Evolutionary conservation across 2,113 vertebrate species (phyloP).

Genomic region (Oncorhynchus keta): DNA sequence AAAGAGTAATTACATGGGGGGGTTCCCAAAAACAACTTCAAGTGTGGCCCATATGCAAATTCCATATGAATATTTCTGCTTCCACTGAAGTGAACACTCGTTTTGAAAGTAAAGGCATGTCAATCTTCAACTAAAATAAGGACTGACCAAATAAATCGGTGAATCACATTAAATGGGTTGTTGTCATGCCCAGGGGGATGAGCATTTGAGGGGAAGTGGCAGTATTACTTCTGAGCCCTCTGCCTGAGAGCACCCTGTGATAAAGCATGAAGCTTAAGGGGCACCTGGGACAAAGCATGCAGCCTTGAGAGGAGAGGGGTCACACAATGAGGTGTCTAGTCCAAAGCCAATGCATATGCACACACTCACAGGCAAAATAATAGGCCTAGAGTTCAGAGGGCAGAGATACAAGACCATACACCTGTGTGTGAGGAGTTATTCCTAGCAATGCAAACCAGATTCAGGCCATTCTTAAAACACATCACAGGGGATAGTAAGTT

Average conservation of each 20-base stretch:
- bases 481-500: not conserved
- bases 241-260: conserved; percentile 14
- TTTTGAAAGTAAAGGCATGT: conserved; percentile 17
- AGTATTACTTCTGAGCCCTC: not conserved
- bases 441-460: conserved; percentile 8
- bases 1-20: conserved; percentile 11
- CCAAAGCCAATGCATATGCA: not conserved
- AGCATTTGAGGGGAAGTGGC: conserved; percentile 15
- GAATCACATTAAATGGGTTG: conserved; percentile 36
- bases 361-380: not conserved
- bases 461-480: not conserved
- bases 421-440: conserved; percentile 21
- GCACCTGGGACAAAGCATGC: not conserved
- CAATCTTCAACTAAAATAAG: not conserved
- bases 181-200: conserved; percentile 28
- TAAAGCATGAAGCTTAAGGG: not conserved
- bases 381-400: not conserved
- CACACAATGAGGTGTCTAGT: conserved; percentile 7
- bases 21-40: conserved; percentile 48
- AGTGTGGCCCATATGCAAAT: conserved; percentile 24
- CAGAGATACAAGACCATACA: conserved; percentile 6
- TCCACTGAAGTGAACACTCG: conserved; percentile 29
- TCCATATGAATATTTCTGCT: conserved; percentile 33
- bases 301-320: conserved; percentile 3
- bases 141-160: conserved; percentile 30